Evolutionary conservation across 2,888 invertebrate genomes (phyloP), one percentile per base, ranked within the genome.

Genomic region (Drosophila picticornis): DNA sequence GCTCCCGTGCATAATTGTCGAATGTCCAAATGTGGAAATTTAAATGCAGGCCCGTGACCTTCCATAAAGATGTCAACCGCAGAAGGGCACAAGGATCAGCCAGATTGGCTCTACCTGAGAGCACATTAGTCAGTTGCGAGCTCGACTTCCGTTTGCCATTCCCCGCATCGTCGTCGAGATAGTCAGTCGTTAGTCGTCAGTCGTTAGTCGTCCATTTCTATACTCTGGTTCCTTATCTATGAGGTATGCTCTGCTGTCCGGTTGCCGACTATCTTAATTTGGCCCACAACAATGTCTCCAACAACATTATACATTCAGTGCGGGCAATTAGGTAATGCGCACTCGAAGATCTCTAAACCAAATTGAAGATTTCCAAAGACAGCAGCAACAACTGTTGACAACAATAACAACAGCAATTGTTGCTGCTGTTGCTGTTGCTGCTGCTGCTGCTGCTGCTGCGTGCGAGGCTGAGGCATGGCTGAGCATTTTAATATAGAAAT

Each of bases 401-500:
- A 55, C 46, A 53, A 40, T 52, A 50, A 22, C 62, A 50, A 34
- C 56, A 68, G 62, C 51, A 38, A 62, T 59, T 52, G 53, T 36
- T 68, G 46, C 46, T 46, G 40, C n/a, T 38, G 32, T 55, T 36
- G 36, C 4, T 38, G 36, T 0, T 38, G 38, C 4, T 38, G 43
- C 3, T 43, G 40, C 10, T 40, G n/a, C 0, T 36, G 63, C 36
- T 31, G 65, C 53, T 72, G 66, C 48, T 57, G 74, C 29, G 57
- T 68, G 68, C 69, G 69, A 70, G 71, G 77, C 62, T 69, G 84
- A 88, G 85, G 84, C 80, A 91, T 89, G 89, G 91, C 90, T 75
- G 77, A 89, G 89, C 89, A 89, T 89, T 91, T 89, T 91, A 90
- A 89, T 89, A 81, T 84, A 84, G 90, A 83, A 90, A 83, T 91